phyloP scores from a whole-genome alignment of 2,113 vertebrate species.

The Nanorana parkeri region DNA sequence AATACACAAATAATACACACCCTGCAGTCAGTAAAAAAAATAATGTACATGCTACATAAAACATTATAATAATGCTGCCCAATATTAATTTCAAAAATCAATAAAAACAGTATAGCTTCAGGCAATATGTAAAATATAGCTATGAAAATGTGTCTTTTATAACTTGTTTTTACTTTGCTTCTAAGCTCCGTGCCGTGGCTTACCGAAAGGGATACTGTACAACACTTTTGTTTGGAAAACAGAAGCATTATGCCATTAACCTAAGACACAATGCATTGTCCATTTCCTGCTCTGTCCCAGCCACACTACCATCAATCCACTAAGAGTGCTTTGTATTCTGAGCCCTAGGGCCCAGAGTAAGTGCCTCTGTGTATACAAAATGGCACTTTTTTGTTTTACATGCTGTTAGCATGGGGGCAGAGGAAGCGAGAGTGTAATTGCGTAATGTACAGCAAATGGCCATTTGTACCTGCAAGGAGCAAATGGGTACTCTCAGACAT shows the following conservation, averaged over 20 bases:
- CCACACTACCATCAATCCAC: constrained; percentile 76
- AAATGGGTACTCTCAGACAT: constrained; percentile 71
- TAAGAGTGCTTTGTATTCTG: constrained; percentile 74
- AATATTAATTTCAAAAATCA: no score
- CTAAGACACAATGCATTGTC: constrained; percentile 70
- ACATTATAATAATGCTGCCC: no score
- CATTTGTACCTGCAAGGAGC: constrained; percentile 88
- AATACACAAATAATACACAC: no score
- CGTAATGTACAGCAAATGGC: constrained; percentile 90
- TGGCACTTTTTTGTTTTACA: constrained; percentile 83
- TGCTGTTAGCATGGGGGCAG: constrained; percentile 77
- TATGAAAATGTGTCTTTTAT: no score
- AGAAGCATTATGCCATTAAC: constrained; percentile 74
- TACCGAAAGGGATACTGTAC: background rate
- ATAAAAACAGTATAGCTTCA: no score
- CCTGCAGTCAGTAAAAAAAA: no score
- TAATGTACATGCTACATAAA: no score
- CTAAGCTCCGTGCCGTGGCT: background rate
- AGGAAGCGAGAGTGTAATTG: constrained; percentile 79
- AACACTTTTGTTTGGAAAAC: constrained; percentile 65
- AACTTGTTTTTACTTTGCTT: background rate
- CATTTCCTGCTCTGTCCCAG: constrained; percentile 75
- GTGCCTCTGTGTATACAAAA: constrained; percentile 82
- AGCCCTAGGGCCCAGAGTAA: constrained; percentile 73
- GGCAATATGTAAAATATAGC: no score